phyloP scores from a whole-genome alignment of 1,140 invertebrate genomes.

The Drosophila funebris region DNA sequence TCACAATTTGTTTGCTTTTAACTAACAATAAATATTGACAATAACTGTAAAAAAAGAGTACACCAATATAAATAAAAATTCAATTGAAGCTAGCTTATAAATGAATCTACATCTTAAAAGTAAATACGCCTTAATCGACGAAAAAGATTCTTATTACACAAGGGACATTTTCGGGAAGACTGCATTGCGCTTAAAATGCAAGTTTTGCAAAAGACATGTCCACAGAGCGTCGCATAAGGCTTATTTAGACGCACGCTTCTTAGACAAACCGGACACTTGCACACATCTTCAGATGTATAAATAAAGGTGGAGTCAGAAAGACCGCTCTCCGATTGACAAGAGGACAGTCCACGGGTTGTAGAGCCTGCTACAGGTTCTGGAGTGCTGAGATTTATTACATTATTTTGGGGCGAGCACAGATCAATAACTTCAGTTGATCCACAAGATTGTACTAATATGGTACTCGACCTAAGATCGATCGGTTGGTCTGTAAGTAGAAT shows the following conservation, averaged over 20 bases:
- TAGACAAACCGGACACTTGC: constrained; percentile 66
- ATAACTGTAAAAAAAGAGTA: too few species aligned
- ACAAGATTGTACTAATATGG: too few species aligned
- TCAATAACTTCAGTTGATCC: too few species aligned
- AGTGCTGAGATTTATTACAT: too few species aligned
- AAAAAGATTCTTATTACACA: constrained; percentile 55
- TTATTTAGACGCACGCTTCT: constrained; percentile 32
- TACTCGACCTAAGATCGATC: neutral
- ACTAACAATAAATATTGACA: too few species aligned
- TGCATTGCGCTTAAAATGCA: constrained; percentile 45
- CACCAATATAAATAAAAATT: neutral
- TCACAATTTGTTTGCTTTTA: too few species aligned
- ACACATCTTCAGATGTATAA: constrained; percentile 16
- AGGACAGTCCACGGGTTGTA: too few species aligned
- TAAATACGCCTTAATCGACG: constrained; percentile 52
- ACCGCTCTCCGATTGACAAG: too few species aligned
- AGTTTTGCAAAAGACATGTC: constrained; percentile 56
- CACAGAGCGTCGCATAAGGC: constrained; percentile 55
- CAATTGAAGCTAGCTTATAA: neutral
- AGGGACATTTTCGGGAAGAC: constrained; percentile 49
- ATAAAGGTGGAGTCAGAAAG: too few species aligned
- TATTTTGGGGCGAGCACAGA: too few species aligned
- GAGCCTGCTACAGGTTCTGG: too few species aligned
- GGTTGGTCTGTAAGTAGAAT: neutral
- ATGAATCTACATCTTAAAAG: constrained; percentile 18